Conservation (phyloP, 2,113 vertebrate genomes). For the Macaca mulatta region DNA sequence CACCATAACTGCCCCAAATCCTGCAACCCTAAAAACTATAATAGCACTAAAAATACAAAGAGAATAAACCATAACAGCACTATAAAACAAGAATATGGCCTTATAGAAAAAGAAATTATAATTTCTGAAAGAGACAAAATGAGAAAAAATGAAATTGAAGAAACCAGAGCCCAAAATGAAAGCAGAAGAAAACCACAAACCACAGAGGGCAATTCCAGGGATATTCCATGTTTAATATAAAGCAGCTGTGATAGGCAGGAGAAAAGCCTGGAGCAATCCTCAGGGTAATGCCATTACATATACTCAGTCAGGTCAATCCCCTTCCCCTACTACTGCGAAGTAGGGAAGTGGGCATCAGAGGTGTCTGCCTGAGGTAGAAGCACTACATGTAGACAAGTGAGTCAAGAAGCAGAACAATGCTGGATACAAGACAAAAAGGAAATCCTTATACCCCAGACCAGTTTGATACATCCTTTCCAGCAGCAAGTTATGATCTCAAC, state of each 20-base stretch:
- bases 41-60: not conserved
- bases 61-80: not conserved
- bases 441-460: not conserved
- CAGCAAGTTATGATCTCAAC: not conserved
- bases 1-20: not conserved
- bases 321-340: not conserved
- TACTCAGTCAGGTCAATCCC: not conserved
- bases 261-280: not conserved
- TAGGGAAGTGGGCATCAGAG: not conserved
- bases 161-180: not conserved
- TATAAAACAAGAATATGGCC: not conserved
- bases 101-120: not conserved
- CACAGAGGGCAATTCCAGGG: not conserved
- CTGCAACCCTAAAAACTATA: not conserved
- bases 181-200: conserved; percentile 10
- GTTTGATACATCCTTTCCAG: not conserved
- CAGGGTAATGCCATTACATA: not conserved
- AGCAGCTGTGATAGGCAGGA: not conserved
- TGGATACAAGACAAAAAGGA: not conserved
- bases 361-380: not conserved
- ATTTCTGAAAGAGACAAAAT: not conserved
- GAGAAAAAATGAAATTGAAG: conserved; percentile 18
- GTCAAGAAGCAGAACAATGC: not conserved
- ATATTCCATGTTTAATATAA: not conserved
- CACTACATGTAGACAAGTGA: not conserved